phyloP scores from a whole-genome alignment of 2,113 vertebrate species.

The Sclerurus mexicanus region DNA sequence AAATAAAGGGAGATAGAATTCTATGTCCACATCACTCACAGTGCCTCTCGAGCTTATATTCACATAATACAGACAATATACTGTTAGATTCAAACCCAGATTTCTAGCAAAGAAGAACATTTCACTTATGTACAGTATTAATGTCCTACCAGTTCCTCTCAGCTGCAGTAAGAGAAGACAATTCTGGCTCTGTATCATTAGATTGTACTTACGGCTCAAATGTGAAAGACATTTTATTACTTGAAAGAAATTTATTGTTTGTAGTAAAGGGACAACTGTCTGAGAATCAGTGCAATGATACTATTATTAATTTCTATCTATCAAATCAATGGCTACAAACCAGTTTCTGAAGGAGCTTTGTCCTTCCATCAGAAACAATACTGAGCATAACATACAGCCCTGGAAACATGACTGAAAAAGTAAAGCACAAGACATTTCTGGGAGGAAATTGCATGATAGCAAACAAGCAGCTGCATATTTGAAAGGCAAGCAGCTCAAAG shows the following conservation, averaged over 20 bases:
- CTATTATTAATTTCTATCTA: not conserved
- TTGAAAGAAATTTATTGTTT: not conserved
- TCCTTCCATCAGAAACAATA: not conserved
- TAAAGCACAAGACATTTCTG: not conserved
- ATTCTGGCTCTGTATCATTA: not conserved
- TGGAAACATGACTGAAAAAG: not conserved
- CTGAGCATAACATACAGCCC: not conserved
- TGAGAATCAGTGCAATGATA: not conserved
- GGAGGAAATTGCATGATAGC: not conserved
- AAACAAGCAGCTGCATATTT: not conserved
- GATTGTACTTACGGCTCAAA: not conserved
- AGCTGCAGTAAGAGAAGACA: not conserved
- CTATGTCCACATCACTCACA: not conserved
- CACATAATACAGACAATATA: not conserved
- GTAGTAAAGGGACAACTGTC: not conserved
- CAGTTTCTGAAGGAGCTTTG: not conserved
- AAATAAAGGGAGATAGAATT: slow-evolving; percentile 7
- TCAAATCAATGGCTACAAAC: not conserved
- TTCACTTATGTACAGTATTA: not conserved
- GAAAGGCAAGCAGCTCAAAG: not conserved
- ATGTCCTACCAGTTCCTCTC: not conserved
- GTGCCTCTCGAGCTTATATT: not conserved
- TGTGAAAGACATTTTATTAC: not conserved
- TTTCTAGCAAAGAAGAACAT: not conserved
- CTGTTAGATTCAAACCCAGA: not conserved